Evolutionary conservation across 2,888 invertebrate genomes (phyloP).

Genomic region (Melikaiella ostensackeni): DNA sequence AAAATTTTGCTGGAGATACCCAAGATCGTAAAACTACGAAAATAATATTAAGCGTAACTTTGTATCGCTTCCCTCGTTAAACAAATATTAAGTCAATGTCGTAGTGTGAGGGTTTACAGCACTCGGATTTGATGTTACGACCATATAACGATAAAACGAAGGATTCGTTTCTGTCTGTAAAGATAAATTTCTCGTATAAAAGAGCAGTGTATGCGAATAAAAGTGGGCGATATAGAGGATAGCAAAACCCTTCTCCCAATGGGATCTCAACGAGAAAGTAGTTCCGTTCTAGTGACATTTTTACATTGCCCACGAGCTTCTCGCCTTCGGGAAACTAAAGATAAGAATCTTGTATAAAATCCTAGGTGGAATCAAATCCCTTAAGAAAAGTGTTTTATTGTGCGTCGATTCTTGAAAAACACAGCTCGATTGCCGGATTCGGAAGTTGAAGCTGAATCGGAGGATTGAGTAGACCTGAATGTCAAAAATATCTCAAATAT

Average conservation of each 20-base stretch:
- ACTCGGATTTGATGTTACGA: neutral
- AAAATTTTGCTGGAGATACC: neutral
- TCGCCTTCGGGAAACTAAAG: constrained; percentile 12
- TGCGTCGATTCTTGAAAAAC: neutral
- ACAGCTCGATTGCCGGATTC: neutral
- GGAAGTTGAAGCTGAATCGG: no score
- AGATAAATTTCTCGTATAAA: neutral
- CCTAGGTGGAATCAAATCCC: neutral
- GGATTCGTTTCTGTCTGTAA: constrained; percentile 14
- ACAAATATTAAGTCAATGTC: no score
- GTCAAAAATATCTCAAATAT: no score
- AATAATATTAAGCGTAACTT: neutral
- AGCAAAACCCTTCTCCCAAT: neutral
- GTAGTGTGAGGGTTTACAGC: neutral
- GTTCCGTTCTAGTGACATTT: constrained; percentile 17
- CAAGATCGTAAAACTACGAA: constrained; percentile 2
- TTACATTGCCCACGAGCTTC: constrained; percentile 18
- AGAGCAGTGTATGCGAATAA: constrained; percentile 26
- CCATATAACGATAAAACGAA: constrained; percentile 28
- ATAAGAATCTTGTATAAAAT: constrained; percentile 23
- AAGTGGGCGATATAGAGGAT: neutral
- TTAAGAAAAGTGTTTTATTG: neutral
- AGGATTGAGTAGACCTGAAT: no score
- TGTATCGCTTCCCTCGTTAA: neutral
- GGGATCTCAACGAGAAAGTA: neutral